Evolutionary conservation across 2,797 vertebrate species (phyloP).

Genomic region (Eulemur rubriventer): DNA sequence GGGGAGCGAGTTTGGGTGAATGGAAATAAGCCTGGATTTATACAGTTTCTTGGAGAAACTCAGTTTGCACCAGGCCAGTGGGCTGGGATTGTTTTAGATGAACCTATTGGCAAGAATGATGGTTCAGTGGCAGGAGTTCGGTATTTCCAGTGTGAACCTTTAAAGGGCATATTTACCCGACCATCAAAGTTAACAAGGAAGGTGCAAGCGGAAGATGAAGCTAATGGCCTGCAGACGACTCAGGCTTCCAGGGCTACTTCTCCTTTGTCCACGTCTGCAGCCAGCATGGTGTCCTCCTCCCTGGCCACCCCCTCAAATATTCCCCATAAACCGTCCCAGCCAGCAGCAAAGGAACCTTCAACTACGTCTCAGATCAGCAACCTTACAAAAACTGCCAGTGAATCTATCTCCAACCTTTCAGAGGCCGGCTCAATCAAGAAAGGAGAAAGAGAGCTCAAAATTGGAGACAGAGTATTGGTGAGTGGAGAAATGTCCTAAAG

Average conservation of each 20-base stretch:
- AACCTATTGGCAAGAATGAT: constrained; percentile 97
- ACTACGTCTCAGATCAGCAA: constrained; percentile 89
- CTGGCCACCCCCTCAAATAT: constrained; percentile 68
- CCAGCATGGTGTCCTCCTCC: constrained; percentile 84
- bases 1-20: constrained; percentile 98
- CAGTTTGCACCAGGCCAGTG: constrained; percentile 98
- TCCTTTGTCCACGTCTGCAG: constrained; percentile 85
- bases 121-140: constrained; percentile 97
- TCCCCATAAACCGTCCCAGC: constrained; percentile 80
- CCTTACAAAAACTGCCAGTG: constrained; percentile 92
- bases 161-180: constrained; percentile 96
- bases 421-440: constrained; percentile 97
- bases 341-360: constrained; percentile 83
- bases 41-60: constrained; percentile 94
- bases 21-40: constrained; percentile 94
- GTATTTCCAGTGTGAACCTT: constrained; percentile 97
- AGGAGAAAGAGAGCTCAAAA: constrained; percentile 96
- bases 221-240: constrained; percentile 90
- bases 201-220: constrained; percentile 90
- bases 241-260: constrained; percentile 89
- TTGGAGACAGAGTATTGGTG: constrained; percentile 97
- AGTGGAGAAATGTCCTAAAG: constrained; percentile 59
- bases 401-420: constrained; percentile 96
- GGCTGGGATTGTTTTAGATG: constrained; percentile 98
- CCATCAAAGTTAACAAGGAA: constrained; percentile 94